Evolutionary conservation across 2,113 vertebrate genomes (phyloP).

Genomic region (Choloepus hoffmanni): DNA sequence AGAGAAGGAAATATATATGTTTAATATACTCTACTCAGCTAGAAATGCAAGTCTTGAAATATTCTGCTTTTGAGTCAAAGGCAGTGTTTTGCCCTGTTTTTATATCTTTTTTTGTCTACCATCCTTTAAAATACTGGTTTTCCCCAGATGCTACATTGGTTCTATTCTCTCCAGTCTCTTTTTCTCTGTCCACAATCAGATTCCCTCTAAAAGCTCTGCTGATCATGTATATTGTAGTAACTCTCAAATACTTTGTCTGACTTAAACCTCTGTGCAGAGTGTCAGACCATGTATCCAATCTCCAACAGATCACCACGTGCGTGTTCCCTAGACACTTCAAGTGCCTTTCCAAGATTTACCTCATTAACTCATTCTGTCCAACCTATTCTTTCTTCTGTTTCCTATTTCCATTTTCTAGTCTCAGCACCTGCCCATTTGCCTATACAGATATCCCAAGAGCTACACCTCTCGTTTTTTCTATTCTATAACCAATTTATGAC

Average conservation of each 20-base stretch:
- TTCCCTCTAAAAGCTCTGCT: neutral
- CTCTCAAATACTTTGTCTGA: neutral
- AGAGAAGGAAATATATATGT: neutral
- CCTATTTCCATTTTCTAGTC: conserved; percentile 12
- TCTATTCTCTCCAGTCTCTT: neutral
- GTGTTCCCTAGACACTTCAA: neutral
- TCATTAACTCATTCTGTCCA: conserved; percentile 8
- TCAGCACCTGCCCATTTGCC: neutral
- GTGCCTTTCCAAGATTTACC: neutral
- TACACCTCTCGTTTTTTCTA: neutral
- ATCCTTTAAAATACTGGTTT: conserved; percentile 25
- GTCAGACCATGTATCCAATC: neutral
- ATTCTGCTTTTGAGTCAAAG: conserved; percentile 35
- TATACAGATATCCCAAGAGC: conserved; percentile 12
- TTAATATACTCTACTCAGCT: neutral
- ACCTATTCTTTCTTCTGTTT: conserved; percentile 23
- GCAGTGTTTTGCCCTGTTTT: conserved; percentile 28
- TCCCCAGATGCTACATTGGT: neutral
- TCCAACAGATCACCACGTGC: neutral
- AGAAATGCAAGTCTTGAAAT: neutral
- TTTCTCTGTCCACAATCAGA: neutral
- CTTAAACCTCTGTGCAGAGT: neutral
- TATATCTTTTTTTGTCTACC: conserved; percentile 22
- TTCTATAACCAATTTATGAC: neutral
- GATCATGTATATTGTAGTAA: conserved; percentile 40